phyloP scores from a whole-genome alignment of 2,888 invertebrate species.

The Eumerus sabulonum region DNA sequence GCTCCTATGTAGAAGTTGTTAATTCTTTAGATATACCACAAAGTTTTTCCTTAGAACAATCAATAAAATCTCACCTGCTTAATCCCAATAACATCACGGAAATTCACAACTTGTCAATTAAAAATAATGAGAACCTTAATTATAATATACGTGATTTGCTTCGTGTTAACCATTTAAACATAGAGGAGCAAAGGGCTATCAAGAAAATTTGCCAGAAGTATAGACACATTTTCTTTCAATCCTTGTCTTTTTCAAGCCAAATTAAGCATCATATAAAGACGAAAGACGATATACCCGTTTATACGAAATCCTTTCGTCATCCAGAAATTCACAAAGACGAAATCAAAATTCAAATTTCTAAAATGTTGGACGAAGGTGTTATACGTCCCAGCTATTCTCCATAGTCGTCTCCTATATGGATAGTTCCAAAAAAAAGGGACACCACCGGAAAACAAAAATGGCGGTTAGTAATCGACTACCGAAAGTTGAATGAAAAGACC shows the following conservation, averaged over 20 bases:
- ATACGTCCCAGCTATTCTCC: constrained; percentile 47
- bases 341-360: constrained; percentile 71
- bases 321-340: constrained; percentile 72
- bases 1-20: constrained; percentile 63
- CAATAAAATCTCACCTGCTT: constrained; percentile 31
- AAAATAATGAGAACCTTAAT: background rate
- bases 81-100: constrained; percentile 9
- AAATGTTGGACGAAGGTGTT: constrained; percentile 70
- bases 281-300: constrained; percentile 70
- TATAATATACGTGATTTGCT: background rate
- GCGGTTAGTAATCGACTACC: constrained; percentile 43
- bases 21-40: constrained; percentile 18
- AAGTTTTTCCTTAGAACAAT: constrained; percentile 35
- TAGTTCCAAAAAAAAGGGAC: constrained; percentile 47
- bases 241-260: constrained; percentile 32
- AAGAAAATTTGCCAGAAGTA: constrained; percentile 48
- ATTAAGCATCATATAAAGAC: constrained; percentile 74
- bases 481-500: constrained; percentile 19
- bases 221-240: constrained; percentile 33
- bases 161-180: constrained; percentile 10
- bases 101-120: constrained; percentile 12
- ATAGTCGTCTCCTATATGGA: constrained; percentile 34
- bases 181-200: background rate
- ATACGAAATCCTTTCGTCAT: constrained; percentile 73
- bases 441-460: constrained; percentile 45